Evolutionary conservation across 1,140 invertebrate species (phyloP).

Genomic region (Monomorium pharaonis): DNA sequence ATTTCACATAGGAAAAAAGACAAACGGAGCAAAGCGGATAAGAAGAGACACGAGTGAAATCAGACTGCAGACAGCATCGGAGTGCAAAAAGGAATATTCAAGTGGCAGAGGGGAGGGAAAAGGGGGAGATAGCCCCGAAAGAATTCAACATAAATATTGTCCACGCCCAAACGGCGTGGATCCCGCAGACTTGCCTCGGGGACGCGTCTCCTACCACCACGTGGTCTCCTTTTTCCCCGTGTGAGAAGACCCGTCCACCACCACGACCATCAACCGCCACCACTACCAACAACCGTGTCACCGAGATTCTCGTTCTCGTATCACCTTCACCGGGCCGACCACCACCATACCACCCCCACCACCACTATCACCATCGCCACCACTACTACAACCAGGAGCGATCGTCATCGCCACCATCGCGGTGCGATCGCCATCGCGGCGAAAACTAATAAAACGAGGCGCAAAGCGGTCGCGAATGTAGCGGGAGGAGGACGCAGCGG

Average conservation of each 20-base stretch:
- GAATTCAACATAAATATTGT: slow-evolving; percentile 73
- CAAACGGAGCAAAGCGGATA: neutral
- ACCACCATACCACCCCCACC: slow-evolving; percentile 35
- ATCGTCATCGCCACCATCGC: slow-evolving; percentile 69
- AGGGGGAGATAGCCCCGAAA: slow-evolving; percentile 37
- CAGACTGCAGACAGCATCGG: neutral
- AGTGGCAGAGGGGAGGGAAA: neutral
- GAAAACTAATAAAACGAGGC: slow-evolving; percentile 68
- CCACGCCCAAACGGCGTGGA: slow-evolving; percentile 67
- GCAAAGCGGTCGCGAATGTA: slow-evolving; percentile 49
- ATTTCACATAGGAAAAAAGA: neutral
- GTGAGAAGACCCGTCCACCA: slow-evolving; percentile 50
- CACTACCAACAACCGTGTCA: slow-evolving; percentile 51
- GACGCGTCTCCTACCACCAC: slow-evolving; percentile 63
- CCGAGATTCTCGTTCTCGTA: slow-evolving; percentile 55
- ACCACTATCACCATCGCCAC: slow-evolving; percentile 31
- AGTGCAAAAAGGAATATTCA: slow-evolving; percentile 34
- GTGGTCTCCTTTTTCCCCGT: slow-evolving; percentile 44
- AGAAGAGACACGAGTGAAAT: slow-evolving; percentile 39
- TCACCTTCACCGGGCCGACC: slow-evolving; percentile 58
- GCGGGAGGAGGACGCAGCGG: slow-evolving; percentile 15
- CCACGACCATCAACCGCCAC: slow-evolving; percentile 51
- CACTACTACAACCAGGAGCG: slow-evolving; percentile 31
- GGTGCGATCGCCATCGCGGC: slow-evolving; percentile 67
- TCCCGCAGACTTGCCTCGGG: slow-evolving; percentile 56